A percentile compares a stretch with the other conserved stretches of the same genome.
Evolutionary conservation across 2,113 vertebrate genomes (phyloP).

Genomic region (Ptilorrhoa leucosticta): DNA sequence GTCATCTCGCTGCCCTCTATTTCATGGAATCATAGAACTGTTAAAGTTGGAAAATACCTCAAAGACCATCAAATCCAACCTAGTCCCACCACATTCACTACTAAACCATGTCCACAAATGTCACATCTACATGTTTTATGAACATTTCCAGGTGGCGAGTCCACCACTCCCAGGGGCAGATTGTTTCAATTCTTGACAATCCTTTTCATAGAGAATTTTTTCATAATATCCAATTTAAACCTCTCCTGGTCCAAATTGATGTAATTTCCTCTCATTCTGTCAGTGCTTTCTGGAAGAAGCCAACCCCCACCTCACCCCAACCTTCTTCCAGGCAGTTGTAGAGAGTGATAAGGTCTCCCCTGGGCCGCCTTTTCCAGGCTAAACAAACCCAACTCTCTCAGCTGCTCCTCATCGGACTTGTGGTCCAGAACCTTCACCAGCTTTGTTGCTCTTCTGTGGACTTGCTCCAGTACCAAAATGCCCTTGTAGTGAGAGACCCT

Average conservation of each 20-base stretch:
- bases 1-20: not conserved
- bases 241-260: not conserved
- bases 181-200: not conserved
- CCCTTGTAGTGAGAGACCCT: not conserved
- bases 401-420: not conserved
- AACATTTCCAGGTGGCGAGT: not conserved
- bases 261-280: not conserved
- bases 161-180: not conserved
- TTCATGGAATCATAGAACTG: not conserved
- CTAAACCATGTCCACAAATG: not conserved
- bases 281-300: not conserved
- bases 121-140: not conserved
- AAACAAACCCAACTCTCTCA: not conserved
- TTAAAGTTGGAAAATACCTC: not conserved
- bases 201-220: not conserved
- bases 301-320: not conserved
- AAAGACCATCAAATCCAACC: not conserved
- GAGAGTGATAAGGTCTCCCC: accelerated
- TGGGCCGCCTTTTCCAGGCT: not conserved
- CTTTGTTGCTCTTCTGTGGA: not conserved
- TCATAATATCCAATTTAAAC: not conserved
- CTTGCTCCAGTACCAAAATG: not conserved
- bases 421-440: not conserved
- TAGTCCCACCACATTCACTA: not conserved
- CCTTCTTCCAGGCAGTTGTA: not conserved